These are phyloP conservation scores for Ariopsis seemanni DNA, from an alignment of 2,113 vertebrate species.

Conservation along the genomic window DNA sequence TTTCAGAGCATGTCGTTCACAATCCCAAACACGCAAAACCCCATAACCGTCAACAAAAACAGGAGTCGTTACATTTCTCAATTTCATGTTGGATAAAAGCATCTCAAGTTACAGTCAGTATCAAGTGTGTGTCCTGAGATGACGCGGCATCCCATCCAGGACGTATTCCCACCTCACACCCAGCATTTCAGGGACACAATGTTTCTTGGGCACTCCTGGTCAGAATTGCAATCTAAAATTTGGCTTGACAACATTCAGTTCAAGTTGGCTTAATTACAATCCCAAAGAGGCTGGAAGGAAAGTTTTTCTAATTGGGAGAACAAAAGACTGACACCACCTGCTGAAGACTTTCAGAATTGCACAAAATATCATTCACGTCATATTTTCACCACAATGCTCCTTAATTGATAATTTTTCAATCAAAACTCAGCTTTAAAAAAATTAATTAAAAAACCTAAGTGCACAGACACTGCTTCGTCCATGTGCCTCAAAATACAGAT, in stretches of 20 bases:
- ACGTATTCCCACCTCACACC: not conserved
- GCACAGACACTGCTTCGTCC: too few species aligned
- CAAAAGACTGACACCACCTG: too few species aligned
- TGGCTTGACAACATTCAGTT: not conserved
- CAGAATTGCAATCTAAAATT: rapidly evolving
- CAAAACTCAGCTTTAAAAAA: too few species aligned
- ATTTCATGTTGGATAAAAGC: not conserved
- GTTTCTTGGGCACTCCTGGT: too few species aligned
- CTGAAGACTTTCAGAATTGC: too few species aligned
- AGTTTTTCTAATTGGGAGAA: not conserved
- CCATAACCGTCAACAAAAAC: not conserved
- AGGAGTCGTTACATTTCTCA: not conserved
- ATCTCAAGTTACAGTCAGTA: not conserved
- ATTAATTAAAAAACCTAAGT: too few species aligned
- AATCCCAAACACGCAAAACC: not conserved
- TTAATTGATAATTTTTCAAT: too few species aligned
- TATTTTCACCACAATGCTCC: too few species aligned
- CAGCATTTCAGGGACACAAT: not conserved
- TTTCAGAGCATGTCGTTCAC: too few species aligned
- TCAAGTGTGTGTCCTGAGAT: not conserved
- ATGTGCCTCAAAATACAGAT: too few species aligned
- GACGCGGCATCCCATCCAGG: not conserved
- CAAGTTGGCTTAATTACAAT: not conserved
- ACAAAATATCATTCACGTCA: too few species aligned
- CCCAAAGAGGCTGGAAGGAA: not conserved